Base-by-base conservation (phyloP, 2,797 vertebrate genomes). In the Brachyrhaphis roseni region DNA sequence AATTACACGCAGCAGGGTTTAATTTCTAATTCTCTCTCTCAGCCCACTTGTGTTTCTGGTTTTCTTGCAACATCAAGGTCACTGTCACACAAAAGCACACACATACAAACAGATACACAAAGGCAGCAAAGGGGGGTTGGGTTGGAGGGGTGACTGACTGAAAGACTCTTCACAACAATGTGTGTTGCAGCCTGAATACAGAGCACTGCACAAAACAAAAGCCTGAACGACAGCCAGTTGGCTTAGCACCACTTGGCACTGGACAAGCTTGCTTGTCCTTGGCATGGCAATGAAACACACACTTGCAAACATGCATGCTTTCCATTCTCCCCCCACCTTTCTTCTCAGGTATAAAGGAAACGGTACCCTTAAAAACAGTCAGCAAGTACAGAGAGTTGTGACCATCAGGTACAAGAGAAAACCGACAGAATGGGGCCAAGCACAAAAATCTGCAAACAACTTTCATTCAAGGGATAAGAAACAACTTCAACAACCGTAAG, bases 151-250 rank as follows among this genome's bases (percentile, higher is more conserved):
- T 78, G 55, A 72, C 26, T 64, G 43, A 85, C 81, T 86, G 82
- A 93, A 93, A 87, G 89, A 86, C 86, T 91, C 84, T 86, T 91
- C 78, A 90, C 87, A 91, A 93, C 90, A 91, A 89, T 90, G 88
- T 81, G 86, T 86, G 87, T 86, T 81, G 88, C 85, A 87, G 83
- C 79, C 85, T 93, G 93, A 93, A 94, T 93, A 86, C 89, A 90
- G 88, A 94, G 86, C 81, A 77, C 55, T 78, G 88, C 84, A 81
- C 90, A 85, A 92, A 92, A 95, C 93, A 95, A 94, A 94, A 92
- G 89, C 86, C 82, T 80, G 81, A 91, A 85, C 85, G 83, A 82
- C 90, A 91, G 95, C 95, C 94, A 96, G 93, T 94, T 96, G 94
- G 95, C 94, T 87, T 90, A 85, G 90, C 87, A 89, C 91, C 84